phyloP scores from a whole-genome alignment of 2,113 vertebrate species.

The Pteruthius melanotis region DNA sequence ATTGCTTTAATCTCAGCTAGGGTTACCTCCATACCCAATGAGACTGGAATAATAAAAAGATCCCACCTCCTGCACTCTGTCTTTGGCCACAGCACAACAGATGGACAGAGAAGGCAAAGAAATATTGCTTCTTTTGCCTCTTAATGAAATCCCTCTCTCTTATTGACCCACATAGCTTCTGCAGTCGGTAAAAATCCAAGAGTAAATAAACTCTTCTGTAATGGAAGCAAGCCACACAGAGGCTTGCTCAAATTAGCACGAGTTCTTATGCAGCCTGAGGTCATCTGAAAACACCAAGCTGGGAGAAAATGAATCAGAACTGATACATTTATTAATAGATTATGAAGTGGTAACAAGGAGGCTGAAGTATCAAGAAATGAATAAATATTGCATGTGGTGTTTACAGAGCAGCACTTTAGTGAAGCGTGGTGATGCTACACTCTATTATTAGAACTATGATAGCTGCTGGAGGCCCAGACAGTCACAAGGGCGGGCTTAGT shows the following conservation, averaged over 20 bases:
- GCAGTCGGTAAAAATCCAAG: not conserved
- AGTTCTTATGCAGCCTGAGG: not conserved
- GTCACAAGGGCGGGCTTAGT: not conserved
- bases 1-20: not conserved
- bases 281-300: not conserved
- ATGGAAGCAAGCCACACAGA: not conserved
- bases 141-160: not conserved
- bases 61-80: not conserved
- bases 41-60: not conserved
- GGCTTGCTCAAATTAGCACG: not conserved
- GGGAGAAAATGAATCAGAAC: not conserved
- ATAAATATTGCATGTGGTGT: constrained; percentile 47
- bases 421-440: not conserved
- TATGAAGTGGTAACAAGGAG: constrained; percentile 28
- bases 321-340: constrained; percentile 43
- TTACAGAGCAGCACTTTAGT: constrained; percentile 14
- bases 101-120: not conserved
- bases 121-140: not conserved
- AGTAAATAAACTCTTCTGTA: not conserved
- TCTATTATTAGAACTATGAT: not conserved
- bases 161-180: not conserved
- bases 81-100: not conserved
- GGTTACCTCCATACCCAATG: not conserved
- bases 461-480: not conserved
- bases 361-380: constrained; percentile 6